These are phyloP conservation scores for Halcyon leucocephala DNA, from an alignment of 2,797 vertebrate genomes.

Conservation along the genomic window DNA sequence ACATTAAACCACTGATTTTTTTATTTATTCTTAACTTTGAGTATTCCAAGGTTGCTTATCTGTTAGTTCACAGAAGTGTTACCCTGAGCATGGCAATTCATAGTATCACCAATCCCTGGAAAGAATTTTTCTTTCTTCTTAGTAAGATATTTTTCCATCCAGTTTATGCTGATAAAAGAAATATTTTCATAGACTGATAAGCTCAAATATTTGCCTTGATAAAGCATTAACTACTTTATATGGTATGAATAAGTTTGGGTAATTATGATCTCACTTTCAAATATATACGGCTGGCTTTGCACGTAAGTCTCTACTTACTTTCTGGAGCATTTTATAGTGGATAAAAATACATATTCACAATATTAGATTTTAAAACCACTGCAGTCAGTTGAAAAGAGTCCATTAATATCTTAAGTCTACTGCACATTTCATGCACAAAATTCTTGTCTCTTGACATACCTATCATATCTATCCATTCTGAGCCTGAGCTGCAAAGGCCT, in stretches of 20 bases:
- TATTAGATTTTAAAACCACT: background rate
- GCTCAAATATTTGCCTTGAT: constrained; percentile 7
- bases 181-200: background rate
- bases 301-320: background rate
- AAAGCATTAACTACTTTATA: background rate
- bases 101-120: background rate
- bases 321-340: background rate
- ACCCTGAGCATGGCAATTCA: background rate
- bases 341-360: background rate
- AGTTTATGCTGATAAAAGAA: background rate
- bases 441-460: background rate
- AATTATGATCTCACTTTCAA: background rate
- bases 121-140: background rate
- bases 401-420: background rate
- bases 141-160: background rate
- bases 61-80: background rate
- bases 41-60: constrained; percentile 27
- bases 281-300: background rate
- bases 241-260: background rate
- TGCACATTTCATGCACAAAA: background rate
- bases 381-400: background rate
- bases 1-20: background rate
- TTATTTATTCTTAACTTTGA: background rate
- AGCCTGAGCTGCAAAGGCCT: background rate
- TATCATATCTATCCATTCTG: background rate